phyloP scores from a whole-genome alignment of 1,140 invertebrate species.

The Pogonomyrmex barbatus region DNA sequence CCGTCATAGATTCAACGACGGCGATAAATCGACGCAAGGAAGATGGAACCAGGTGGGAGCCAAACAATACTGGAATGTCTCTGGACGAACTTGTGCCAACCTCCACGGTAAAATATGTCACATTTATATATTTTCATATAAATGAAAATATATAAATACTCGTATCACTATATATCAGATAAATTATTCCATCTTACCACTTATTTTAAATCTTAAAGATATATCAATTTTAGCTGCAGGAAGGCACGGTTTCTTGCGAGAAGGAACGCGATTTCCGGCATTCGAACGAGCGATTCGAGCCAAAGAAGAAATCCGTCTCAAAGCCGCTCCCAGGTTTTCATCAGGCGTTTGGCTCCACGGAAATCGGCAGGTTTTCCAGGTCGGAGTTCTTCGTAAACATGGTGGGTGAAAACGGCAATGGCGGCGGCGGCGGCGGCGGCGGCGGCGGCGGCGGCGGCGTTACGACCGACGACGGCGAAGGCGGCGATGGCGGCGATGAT shows the following conservation, averaged over 20 bases:
- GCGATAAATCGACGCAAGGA: slow-evolving; percentile 64
- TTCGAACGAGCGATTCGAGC: slow-evolving; percentile 72
- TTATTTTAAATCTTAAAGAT: not conserved
- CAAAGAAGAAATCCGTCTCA: slow-evolving; percentile 68
- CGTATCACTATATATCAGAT: not conserved
- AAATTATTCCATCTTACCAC: not conserved
- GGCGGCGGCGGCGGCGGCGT: not conserved
- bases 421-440: not conserved
- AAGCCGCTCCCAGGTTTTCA: slow-evolving; percentile 90
- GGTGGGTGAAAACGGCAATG: slow-evolving; percentile 75
- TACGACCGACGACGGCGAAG: not conserved
- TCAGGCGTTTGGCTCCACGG: slow-evolving; percentile 92
- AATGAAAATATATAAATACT: not conserved
- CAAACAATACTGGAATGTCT: slow-evolving; percentile 51
- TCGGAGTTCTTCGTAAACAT: slow-evolving; percentile 86
- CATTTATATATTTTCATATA: not conserved
- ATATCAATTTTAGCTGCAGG: slow-evolving; percentile 21
- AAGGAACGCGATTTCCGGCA: slow-evolving; percentile 64
- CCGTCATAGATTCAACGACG: slow-evolving; percentile 60
- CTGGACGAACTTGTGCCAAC: slow-evolving; percentile 58
- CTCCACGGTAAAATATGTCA: slow-evolving; percentile 52
- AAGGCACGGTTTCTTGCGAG: slow-evolving; percentile 43
- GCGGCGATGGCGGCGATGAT: slow-evolving; percentile 41
- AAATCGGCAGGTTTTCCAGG: slow-evolving; percentile 90
- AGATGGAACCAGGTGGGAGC: slow-evolving; percentile 69